Base-by-base conservation (phyloP, 2,888 invertebrate genomes). In the Eristalis tenax region DNA sequence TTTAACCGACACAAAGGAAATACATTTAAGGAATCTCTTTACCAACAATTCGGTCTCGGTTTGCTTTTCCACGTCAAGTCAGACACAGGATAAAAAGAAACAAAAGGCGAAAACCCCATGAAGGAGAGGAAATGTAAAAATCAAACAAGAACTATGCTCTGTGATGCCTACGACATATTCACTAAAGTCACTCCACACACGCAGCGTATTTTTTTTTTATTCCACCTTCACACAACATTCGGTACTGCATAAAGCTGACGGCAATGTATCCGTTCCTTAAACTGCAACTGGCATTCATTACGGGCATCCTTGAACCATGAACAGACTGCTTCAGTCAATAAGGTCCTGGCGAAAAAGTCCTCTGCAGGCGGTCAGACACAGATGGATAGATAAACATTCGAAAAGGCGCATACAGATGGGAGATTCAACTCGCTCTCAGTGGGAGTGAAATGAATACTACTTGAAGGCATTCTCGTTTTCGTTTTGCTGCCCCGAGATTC, bases 11-110 rank as follows among this genome's bases (percentile, higher is more conserved):
- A 73, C 82, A 82, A 82, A 78, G 69, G 43, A 82, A 82, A 82
- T 87, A 71, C 64, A 79, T 87, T 87, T 75, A 73, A 83, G 71
- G 66, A 87, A 83, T 87, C 74, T 83, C 69, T 68, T 83, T 79
- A 35, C 75, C 79, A 61, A 32, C 75, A 50, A 75, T 61, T 38
- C 65, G 61, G 8, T 32, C 65, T 35, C 68, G 73, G 57, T 40
- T 50, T 18, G 50, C 50, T 50, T 50, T 18, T 70, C 64, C 35
- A 56, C 73, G 56, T 43, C 43, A 43, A 66, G 56, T 28, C n/a
- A 65, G 59, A 35, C 50, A 35, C 59, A 59, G 15, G 43, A 32
- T 26, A 73, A 32, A 11, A 50, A 56, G 15, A 50, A n/a, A 63
- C 2, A 26, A 75, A 26, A 76, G 32, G 6, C 10, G 4, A 26